Evolutionary conservation across 2,113 vertebrate genomes (phyloP), one percentile per base, ranked within the genome.

Genomic region (Columba janthina): DNA sequence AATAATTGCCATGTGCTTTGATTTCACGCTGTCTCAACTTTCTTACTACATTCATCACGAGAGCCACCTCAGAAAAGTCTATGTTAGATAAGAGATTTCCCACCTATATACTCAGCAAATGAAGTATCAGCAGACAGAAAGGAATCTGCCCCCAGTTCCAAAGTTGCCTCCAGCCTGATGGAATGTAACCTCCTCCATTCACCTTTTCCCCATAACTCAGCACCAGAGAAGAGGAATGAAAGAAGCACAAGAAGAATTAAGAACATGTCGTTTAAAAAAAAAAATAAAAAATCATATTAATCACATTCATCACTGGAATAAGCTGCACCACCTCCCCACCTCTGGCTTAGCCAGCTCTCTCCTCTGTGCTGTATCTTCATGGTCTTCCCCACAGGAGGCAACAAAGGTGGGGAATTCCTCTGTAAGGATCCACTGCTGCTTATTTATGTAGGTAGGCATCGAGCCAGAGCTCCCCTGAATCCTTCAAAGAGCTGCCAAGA

Each of bases 391-490:
- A 71, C 42, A 69, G 85, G 71, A 96, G 90, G 77, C 94, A 93
- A 34, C 32, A 18, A 61, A 44, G 88, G 72, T 80, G 79, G 83
- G 72, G 81, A 79, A 74, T 31, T 88, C 78, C 36, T 96, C 96
- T 66, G 90, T 34, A 56, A 31, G 44, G 22, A 90, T 54, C 70
- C 42, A 42, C 69, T 77, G 84, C 61, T 77, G 64, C 86, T 97
- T 98, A 98, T 64, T 98, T 98, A 84, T 98, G 98, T 17, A 98
- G 97, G 20, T 98, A 99, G 34, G 98, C 98, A 28, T 98, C 98
- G 1, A 98, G 96, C 98, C 98, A 99, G 73, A 98, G 97, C 57
- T 98, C 97, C n/a, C 98, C 98, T 1, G 98, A 99, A 82, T 98
- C 98, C 90, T 98, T 98, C 93, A 99, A 97, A 71, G 98, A 99